These are phyloP conservation scores for Xerus rutilus DNA, from an alignment of 2,797 vertebrate genomes.

Conservation along the genomic window DNA sequence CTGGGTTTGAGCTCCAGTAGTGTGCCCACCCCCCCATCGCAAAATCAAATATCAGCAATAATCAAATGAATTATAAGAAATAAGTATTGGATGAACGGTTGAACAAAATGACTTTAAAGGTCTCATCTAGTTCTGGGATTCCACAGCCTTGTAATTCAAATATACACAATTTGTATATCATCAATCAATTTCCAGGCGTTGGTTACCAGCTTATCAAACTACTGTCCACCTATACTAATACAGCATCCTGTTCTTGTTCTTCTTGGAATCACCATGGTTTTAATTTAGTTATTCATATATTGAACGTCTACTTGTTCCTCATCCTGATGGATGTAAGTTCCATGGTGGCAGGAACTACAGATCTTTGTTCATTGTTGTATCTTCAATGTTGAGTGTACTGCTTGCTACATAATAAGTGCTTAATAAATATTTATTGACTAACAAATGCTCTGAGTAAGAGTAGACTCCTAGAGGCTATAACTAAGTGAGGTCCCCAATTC, in stretches of 20 bases:
- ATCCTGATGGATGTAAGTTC: neutral
- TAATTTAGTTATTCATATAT: neutral
- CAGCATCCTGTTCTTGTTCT: neutral
- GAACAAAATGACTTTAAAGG: conserved; percentile 6
- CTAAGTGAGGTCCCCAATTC: conserved; percentile 1
- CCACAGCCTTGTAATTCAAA: conserved; percentile 28
- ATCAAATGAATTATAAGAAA: conserved; percentile 19
- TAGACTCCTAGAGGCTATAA: neutral
- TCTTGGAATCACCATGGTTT: neutral
- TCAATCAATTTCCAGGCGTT: neutral
- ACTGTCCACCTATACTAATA: neutral
- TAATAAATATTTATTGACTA: conserved; percentile 33
- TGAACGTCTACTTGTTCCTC: neutral
- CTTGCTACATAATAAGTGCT: neutral
- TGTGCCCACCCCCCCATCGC: neutral
- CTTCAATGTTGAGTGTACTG: neutral
- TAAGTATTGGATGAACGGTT: neutral
- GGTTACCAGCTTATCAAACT: neutral
- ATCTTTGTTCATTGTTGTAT: neutral
- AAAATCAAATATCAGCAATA: neutral
- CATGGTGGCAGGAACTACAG: neutral
- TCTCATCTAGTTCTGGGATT: neutral
- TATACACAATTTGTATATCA: neutral
- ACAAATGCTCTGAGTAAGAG: conserved; percentile 8
- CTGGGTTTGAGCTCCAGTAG: too few species aligned